phyloP scores from a whole-genome alignment of 1,140 invertebrate species.

The Nylanderia fulva region DNA sequence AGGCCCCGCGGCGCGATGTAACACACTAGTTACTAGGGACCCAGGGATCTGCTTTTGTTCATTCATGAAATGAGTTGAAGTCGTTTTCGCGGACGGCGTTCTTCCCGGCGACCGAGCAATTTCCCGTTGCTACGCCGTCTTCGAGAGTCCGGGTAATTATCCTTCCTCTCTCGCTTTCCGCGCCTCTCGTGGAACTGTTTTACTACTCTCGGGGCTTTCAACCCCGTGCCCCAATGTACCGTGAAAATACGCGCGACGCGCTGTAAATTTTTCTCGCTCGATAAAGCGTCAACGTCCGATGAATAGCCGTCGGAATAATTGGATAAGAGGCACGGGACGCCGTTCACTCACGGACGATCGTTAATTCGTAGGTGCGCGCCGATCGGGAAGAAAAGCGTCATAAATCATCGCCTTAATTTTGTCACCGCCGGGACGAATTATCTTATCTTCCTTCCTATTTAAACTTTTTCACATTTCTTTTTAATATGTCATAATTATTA shows the following conservation, averaged over 20 bases:
- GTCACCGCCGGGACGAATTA: slow-evolving; percentile 7
- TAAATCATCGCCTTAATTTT: slow-evolving; percentile 36
- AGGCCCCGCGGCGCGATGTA: neutral
- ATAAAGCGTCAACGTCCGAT: slow-evolving; percentile 65
- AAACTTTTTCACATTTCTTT: no score
- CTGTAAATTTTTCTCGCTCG: slow-evolving; percentile 65
- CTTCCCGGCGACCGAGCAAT: slow-evolving; percentile 42
- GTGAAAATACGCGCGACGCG: slow-evolving; percentile 67
- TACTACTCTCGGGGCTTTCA: slow-evolving; percentile 40
- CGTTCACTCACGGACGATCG: slow-evolving; percentile 10
- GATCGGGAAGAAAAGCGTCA: slow-evolving; percentile 26
- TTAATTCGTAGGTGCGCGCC: slow-evolving; percentile 19
- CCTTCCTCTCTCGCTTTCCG: neutral
- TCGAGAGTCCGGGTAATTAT: slow-evolving; percentile 65
- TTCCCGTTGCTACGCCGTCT: slow-evolving; percentile 37
- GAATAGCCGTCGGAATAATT: slow-evolving; percentile 56
- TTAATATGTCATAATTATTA: no score
- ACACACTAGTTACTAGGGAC: neutral
- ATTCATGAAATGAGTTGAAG: slow-evolving; percentile 55
- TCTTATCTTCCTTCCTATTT: slow-evolving; percentile 12
- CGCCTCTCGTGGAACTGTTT: slow-evolving; percentile 30
- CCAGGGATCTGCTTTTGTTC: slow-evolving; percentile 55
- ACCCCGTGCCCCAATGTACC: slow-evolving; percentile 57
- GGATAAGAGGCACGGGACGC: slow-evolving; percentile 28
- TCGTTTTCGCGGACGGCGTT: slow-evolving; percentile 28